A percentile compares a stretch with the other conserved stretches of the same genome.
These are phyloP conservation scores for Sesia bembeciformis DNA, from an alignment of 2,888 invertebrate species.

Conservation along the genomic window DNA sequence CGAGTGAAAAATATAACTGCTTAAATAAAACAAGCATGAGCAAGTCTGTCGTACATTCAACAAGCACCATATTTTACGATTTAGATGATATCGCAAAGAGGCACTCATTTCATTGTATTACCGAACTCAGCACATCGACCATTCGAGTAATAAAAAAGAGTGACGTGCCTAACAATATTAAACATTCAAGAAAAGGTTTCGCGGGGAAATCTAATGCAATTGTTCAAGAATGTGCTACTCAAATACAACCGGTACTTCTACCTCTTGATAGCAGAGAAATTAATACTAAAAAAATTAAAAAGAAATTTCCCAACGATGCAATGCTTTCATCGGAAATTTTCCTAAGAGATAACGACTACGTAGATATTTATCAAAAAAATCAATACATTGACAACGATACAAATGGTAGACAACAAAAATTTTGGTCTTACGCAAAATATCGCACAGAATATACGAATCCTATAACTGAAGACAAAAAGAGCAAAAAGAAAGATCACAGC, in stretches of 20 bases:
- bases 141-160: slow-evolving; percentile 23
- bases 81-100: slow-evolving; percentile 48
- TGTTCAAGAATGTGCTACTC: slow-evolving; percentile 45
- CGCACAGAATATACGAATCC: slow-evolving; percentile 39
- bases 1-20: slow-evolving; percentile 37
- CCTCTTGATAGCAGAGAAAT: slow-evolving; percentile 25
- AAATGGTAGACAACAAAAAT: slow-evolving; percentile 31
- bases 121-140: slow-evolving; percentile 26
- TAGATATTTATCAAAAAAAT: slow-evolving; percentile 12
- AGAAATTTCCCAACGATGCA: slow-evolving; percentile 18
- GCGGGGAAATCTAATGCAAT: slow-evolving; percentile 27
- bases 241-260: slow-evolving; percentile 29
- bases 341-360: slow-evolving; percentile 29
- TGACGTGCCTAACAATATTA: slow-evolving; percentile 13
- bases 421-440: slow-evolving; percentile 52
- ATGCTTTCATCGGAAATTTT: slow-evolving; percentile 42
- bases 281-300: slow-evolving; percentile 27
- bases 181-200: slow-evolving; percentile 18
- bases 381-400: slow-evolving; percentile 16
- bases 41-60: slow-evolving; percentile 30
- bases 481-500: slow-evolving; percentile 32
- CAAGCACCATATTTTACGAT: slow-evolving; percentile 56
- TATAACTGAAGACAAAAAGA: slow-evolving; percentile 30
- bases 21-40: slow-evolving; percentile 27
- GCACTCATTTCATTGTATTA: slow-evolving; percentile 42